These are phyloP conservation scores for Colinus virginianus DNA, from an alignment of 2,113 vertebrate species.

Conservation along the genomic window DNA sequence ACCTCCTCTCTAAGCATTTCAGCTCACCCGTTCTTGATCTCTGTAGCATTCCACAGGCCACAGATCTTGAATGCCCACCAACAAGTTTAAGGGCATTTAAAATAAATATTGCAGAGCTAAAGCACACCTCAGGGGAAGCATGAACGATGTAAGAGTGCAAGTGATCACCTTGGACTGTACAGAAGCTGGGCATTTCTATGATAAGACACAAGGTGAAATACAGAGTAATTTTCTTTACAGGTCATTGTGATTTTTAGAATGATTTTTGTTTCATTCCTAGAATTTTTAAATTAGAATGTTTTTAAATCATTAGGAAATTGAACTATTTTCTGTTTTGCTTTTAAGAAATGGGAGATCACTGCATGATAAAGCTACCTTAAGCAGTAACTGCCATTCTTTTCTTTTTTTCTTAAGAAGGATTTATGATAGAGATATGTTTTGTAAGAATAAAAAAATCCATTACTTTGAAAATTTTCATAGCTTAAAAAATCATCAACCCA, in stretches of 20 bases:
- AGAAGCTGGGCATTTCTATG: background rate
- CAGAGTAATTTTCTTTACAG: background rate
- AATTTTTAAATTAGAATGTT: background rate
- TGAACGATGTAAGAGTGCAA: rapidly evolving
- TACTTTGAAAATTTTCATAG: background rate
- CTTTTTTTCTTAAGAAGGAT: background rate
- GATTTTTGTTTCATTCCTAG: background rate
- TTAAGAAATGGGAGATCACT: background rate
- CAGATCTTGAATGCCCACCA: background rate
- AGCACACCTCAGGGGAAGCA: rapidly evolving
- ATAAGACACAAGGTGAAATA: background rate
- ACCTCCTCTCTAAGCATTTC: background rate
- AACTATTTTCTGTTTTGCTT: background rate
- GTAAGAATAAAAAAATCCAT: background rate
- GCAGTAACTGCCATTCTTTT: background rate
- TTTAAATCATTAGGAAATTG: background rate
- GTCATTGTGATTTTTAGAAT: background rate
- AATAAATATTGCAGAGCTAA: background rate
- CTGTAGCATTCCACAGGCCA: background rate
- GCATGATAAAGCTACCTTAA: background rate
- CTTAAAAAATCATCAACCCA: background rate
- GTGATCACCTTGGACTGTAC: background rate
- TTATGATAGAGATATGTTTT: background rate
- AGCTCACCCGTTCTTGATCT: background rate
- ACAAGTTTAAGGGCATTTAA: background rate